Base-by-base conservation (phyloP, 2,113 vertebrate species). In the Brevimyrus niger region DNA sequence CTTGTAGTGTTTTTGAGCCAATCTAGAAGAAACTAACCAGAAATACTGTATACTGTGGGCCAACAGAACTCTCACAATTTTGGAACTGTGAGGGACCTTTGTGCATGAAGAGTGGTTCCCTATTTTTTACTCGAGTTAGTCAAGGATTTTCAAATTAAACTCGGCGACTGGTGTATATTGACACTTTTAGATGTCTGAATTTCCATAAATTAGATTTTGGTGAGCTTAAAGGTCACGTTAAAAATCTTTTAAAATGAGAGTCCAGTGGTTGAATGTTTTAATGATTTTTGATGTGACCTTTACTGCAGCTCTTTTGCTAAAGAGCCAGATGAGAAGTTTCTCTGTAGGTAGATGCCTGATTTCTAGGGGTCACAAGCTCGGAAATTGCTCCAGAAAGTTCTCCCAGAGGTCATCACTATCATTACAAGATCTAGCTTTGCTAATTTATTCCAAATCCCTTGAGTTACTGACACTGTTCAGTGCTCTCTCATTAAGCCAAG, bases 271-370 rank as follows among this genome's bases (percentile, higher is more conserved):
- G 38, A 6, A 42, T 48, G 61, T 51, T 88, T 53, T 69, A 47
- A 10, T 65, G 44, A 80, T 88, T 51, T 88, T 80, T 88, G 88
- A 88, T 27, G 69, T 76, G 65, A 88, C 88, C 65, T 88, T 88
- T 88, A 73, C 46, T 23, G 21, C 13, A 47, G 44, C 58, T 69
- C 23, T 13, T 53, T 21, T 27, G 21, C 27, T 21, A 35, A 47
- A 51, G 47, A 80, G 31, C n/a, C 47, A 38, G 47, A 80, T 48
- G 46, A n/a, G 46, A 87, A 51, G 50, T 53, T 53, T n/a, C 47
- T 53, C 42, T 84, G 9, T 84, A 46, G 82, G 42, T 46, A 47
- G 82, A 84, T 42, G 76, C 5, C 42, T 31, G 61, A 80, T 80
- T 35, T 6, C 73, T 42, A 80, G 13, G 35, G 15, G 65, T 73